Base-by-base conservation (phyloP, 2,888 invertebrate species). In the Hipparchia sbordonii region DNA sequence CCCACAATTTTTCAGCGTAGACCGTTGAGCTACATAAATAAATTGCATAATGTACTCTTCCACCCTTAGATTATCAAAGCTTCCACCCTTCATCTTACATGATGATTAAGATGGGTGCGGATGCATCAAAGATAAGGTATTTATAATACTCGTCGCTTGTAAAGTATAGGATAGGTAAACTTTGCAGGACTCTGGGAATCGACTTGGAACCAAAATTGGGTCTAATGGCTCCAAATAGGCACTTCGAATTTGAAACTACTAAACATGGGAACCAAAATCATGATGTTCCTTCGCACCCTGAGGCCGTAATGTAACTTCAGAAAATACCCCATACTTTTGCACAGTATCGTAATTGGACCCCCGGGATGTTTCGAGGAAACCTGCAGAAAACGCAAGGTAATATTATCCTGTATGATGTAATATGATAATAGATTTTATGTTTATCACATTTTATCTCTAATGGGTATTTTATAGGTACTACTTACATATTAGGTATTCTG, bases 341-440 rank as follows among this genome's bases (percentile, higher is more conserved):
- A 85, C 83, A 85, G 82, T 85, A 78, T 59, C 77, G 74, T 86
- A 85, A 85, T 86, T 83, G 80, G 78, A 74, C 80, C 81, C 79
- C 70, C 69, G 48, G 78, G 82, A 75, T 74, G 70, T 60, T 74
- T 70, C 74, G 70, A 67, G 74, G 72, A 72, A 74, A 74, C 72
- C 52, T 6, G 67, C 54, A 72, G 72, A 72, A 74, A 72, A 72
- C 67, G 45, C 33, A 33, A 51, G 48, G 48, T 70, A 70, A 51
- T 59, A 7, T 46, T 63, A 9, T 13, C 56, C 56, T 13, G 7
- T 56, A 56, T 13, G 12, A 54, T 54, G n/a, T 23, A 23, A 23
- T 23, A 23, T 23, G 23, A 23, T 23, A 23, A 23, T 23, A 23
- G 23, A 23, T 0, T 23, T 23, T 23, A 23, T 23, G 23, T 23